Base-by-base conservation (phyloP, 1,140 invertebrate species). In the Drosophila sp. region DNA sequence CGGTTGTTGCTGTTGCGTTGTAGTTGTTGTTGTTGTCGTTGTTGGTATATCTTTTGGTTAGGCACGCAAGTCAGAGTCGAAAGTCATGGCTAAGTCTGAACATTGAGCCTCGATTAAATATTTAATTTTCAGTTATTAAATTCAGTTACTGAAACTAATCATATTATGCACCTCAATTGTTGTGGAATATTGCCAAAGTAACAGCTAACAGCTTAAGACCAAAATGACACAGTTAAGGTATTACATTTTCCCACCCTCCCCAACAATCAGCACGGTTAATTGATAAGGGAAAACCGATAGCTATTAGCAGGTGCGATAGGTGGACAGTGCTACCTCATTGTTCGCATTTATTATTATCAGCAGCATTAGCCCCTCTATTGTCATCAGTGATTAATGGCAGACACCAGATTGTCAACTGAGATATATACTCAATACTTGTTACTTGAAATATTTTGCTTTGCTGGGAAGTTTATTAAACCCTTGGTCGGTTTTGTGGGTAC, bases 91-190 rank as follows among this genome's bases (percentile, higher is more conserved):
- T 66, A 80, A 72, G 62, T 34, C 53, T 65, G 46, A 38, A 32
- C 41, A 59, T 58, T 54, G 53, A 72, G 62, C 18, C 11, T 48
- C 53, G 59, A 80, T 77, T 80, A 64, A 77, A 81, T 81, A 78
- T 74, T 82, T 81, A 73, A 81, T 81, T 81, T 77, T 69, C 73
- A 78, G 66, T 70, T 74, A 64, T 77, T 77, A 66, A 77, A 36
- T 64, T n/a, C 40, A 14, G 40, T 43, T 43, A 14, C 41, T 27
- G 29, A 57, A 50, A 48, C 46, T 59, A 80, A 73, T 66, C 57
- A 34, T 59, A 63, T 72, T 64, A 58, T 53, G 13, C 27, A n/a
- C n/a, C 13, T 9, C 29, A 53, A 54, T 54, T 38, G 16, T 9
- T 36, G 9, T n/a, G n/a, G 4, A 11, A 38, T 2, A 38, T 38